Evolutionary conservation across 2,113 vertebrate species (phyloP).

Genomic region (Sceloporus undulatus): DNA sequence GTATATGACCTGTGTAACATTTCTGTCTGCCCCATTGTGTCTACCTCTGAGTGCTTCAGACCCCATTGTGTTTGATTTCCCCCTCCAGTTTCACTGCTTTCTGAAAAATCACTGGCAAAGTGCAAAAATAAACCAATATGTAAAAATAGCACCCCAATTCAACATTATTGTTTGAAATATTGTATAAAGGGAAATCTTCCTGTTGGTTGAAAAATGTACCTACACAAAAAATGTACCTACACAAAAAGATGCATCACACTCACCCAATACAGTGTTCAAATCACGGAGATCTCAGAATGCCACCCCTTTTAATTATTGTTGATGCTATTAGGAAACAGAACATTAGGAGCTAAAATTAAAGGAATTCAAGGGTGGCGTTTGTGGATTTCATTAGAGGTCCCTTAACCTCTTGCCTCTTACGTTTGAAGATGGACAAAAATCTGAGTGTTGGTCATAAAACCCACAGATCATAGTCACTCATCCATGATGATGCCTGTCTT

Average conservation of each 20-base stretch:
- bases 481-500: not conserved
- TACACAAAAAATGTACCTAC: not conserved
- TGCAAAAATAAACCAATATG: conserved; percentile 11
- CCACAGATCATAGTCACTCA: not conserved
- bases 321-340: not conserved
- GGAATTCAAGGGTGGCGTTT: not conserved
- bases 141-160: conserved; percentile 13
- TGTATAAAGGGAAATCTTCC: not conserved
- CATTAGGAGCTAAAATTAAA: not conserved
- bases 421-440: too few relatives aligned
- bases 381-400: not conserved
- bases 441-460: too few relatives aligned
- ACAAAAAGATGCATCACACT: not conserved
- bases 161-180: conserved; percentile 1
- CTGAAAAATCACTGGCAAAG: conserved; percentile 1
- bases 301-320: not conserved
- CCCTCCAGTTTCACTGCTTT: conserved; percentile 16
- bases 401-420: too few relatives aligned
- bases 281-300: not conserved
- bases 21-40: conserved; percentile 47
- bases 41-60: conserved; percentile 11
- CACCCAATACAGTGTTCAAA: not conserved
- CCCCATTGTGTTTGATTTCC: conserved; percentile 32
- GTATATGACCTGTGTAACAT: conserved; percentile 47
- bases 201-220: not conserved